Conservation (phyloP, 2,113 vertebrate genomes). For the Leucoraja erinaceus region DNA sequence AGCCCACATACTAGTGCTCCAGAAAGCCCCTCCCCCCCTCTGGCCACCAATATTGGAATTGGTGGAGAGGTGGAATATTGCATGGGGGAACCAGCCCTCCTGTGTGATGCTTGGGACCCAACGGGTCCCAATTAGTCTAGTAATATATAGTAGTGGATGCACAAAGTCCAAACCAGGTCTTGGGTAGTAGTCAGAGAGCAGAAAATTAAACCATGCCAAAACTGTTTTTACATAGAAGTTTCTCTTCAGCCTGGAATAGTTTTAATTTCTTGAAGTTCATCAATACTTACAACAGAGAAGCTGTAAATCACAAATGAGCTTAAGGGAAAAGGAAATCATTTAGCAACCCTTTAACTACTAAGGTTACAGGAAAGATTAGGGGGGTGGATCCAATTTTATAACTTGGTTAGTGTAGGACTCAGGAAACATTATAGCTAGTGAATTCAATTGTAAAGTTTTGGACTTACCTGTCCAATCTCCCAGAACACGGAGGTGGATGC, state of each 20-base stretch:
- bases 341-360: background rate
- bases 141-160: background rate
- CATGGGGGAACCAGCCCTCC: too few species aligned
- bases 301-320: background rate
- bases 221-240: background rate
- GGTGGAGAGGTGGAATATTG: too few species aligned
- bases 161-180: background rate
- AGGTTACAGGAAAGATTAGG: background rate
- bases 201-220: background rate
- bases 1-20: too few species aligned
- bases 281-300: background rate
- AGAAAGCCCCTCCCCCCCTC: too few species aligned
- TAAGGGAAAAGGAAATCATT: background rate
- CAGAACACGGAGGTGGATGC: constrained; percentile 84
- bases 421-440: background rate
- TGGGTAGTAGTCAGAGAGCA: background rate
- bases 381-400: background rate
- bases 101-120: too few species aligned
- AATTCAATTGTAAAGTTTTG: constrained; percentile 37
- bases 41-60: too few species aligned
- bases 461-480: constrained; percentile 97
- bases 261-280: background rate
- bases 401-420: background rate
- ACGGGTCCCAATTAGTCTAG: too few species aligned
- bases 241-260: background rate